Evolutionary conservation across 2,113 vertebrate genomes (phyloP), one percentile per base, ranked within the genome.

Genomic region (Elaphurus davidianus): DNA sequence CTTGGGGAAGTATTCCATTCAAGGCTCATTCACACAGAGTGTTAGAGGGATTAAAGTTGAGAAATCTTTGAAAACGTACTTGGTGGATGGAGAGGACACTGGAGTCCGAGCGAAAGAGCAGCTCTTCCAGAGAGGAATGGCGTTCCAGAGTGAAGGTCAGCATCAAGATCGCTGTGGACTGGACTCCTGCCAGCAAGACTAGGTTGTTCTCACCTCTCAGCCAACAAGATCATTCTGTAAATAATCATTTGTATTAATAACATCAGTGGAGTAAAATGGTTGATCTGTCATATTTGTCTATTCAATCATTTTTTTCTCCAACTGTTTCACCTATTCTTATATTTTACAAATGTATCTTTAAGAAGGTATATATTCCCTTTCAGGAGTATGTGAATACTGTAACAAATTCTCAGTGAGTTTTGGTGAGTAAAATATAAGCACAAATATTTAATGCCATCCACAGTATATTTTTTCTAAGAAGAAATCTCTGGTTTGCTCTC

Each of bases 81-180:
- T 30, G 7, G 7, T 50, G 55, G 36, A 16, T 43, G 74, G 40
- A 52, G 52, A 50, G 82, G 11, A 88, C 1, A 19, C 7, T 43
- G 57, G 28, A 28, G 12, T 78, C 27, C 1, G 7, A 13, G 1
- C 0, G 17, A 45, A 91, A 36, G 16, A 50, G 21, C 71, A 81
- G 17, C 12, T 74, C 4, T 21, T 23, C 5, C 40, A 57, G n/a
- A 27, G 25, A 5, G 0, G 0, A 7, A 0, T 86, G 55, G 33
- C 55, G 1, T 36, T 83, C 0, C 27, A 10, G 4, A n/a, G n/a
- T 36, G 27, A 91, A 87, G 25, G 5, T 13, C 23, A 40, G 9
- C 13, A 1, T 67, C 82, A n/a, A n/a, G 11, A 54, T 21, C 3
- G 2, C 10, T 47, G 0, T 15, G 16, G 30, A 43, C 16, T 60